Evolutionary conservation across 1,140 invertebrate species (phyloP).

Genomic region (Catajapyx aquilonaris): DNA sequence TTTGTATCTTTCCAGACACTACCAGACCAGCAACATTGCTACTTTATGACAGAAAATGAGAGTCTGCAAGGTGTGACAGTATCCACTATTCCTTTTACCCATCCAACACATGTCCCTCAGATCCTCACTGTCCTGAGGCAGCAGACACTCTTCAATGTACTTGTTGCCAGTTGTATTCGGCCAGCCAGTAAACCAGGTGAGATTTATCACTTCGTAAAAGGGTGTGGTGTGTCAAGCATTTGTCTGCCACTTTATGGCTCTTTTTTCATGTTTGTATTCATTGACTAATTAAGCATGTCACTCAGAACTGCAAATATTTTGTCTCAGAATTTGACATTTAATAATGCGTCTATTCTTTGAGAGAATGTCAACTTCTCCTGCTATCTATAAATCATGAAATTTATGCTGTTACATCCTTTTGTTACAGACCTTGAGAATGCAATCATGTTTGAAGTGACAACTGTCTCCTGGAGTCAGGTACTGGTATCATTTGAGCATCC

Average conservation of each 20-base stretch:
- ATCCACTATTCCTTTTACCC: constrained; percentile 69
- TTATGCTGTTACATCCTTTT: too few species aligned
- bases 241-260: constrained; percentile 1
- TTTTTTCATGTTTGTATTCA: neutral
- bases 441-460: constrained; percentile 77
- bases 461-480: constrained; percentile 69
- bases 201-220: constrained; percentile 3
- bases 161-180: constrained; percentile 69
- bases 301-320: neutral
- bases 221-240: constrained; percentile 4
- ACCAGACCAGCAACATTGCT: constrained; percentile 82
- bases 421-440: constrained; percentile 53
- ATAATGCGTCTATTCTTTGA: too few species aligned
- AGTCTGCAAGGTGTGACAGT: constrained; percentile 61
- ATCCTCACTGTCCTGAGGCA: constrained; percentile 67
- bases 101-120: constrained; percentile 77
- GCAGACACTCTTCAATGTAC: constrained; percentile 76
- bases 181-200: constrained; percentile 43
- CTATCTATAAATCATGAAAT: too few species aligned
- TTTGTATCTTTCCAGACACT: constrained; percentile 38
- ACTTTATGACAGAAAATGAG: constrained; percentile 67
- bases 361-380: too few species aligned
- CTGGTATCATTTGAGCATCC: constrained; percentile 83
- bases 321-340: constrained; percentile 2
- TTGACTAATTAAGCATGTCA: neutral